Evolutionary conservation across 2,797 vertebrate genomes (phyloP).

Genomic region (Lemur catta): DNA sequence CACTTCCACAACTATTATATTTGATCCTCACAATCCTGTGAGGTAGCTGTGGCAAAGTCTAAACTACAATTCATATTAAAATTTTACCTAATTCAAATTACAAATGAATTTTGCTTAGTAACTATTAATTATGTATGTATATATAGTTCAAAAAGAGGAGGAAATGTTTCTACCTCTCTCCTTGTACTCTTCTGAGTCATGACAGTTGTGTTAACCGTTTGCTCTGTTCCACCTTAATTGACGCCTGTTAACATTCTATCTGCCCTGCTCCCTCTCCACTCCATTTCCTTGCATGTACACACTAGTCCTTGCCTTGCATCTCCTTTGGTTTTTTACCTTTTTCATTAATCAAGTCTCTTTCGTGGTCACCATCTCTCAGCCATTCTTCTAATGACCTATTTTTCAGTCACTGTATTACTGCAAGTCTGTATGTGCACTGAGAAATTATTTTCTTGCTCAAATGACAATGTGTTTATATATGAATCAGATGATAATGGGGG

Average conservation of each 20-base stretch:
- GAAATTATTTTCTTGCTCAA: constrained; percentile 46
- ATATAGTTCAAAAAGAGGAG: neutral
- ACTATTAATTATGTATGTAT: neutral
- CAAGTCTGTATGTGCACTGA: constrained; percentile 9
- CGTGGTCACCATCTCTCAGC: neutral
- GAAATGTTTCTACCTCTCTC: neutral
- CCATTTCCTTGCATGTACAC: neutral
- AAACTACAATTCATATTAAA: constrained; percentile 30
- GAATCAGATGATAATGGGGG: constrained; percentile 1
- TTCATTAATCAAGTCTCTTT: neutral
- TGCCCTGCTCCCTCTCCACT: neutral
- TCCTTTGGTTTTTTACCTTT: neutral
- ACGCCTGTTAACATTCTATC: neutral
- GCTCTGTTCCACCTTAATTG: neutral
- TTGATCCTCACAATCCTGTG: constrained; percentile 29
- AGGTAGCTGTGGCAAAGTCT: neutral
- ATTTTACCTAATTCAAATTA: neutral
- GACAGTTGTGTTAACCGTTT: neutral
- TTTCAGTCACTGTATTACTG: constrained; percentile 40
- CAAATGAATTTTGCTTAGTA: neutral
- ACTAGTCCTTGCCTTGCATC: neutral
- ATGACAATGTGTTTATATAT: constrained; percentile 17
- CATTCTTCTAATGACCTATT: neutral
- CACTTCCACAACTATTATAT: constrained; percentile 28
- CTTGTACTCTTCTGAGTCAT: constrained; percentile 1